Conservation (phyloP, 2,797 vertebrate genomes). For the Mastacembelus armatus region DNA sequence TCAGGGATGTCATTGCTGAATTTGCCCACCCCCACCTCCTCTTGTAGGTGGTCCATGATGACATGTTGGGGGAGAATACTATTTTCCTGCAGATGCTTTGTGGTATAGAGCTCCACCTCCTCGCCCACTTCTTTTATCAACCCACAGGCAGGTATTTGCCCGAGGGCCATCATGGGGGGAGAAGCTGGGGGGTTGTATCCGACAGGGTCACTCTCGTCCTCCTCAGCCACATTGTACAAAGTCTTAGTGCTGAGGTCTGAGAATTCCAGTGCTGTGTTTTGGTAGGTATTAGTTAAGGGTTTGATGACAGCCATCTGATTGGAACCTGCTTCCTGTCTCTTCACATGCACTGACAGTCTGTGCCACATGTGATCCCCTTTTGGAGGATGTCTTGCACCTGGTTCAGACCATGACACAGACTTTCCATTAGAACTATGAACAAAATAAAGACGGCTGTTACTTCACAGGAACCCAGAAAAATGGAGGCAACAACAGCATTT, state of each 20-base stretch:
- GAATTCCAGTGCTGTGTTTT: conserved; percentile 89
- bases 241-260: conserved; percentile 96
- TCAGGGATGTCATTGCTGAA: conserved; percentile 81
- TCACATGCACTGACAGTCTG: conserved; percentile 99
- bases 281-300: conserved; percentile 96
- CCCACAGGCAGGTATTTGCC: conserved; percentile 75
- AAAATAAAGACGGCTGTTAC: conserved; percentile 94
- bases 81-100: conserved; percentile 79
- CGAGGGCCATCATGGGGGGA: conserved; percentile 86
- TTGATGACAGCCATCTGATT: conserved; percentile 99
- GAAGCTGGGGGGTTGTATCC: conserved; percentile 86
- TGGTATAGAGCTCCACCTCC: conserved; percentile 84
- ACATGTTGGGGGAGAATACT: conserved; percentile 77
- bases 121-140: conserved; percentile 60
- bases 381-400: conserved; percentile 97
- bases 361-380: conserved; percentile 98
- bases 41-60: conserved; percentile 85
- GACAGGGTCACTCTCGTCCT: conserved; percentile 85
- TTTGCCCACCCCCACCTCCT: conserved; percentile 73
- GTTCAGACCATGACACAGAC: conserved; percentile 99
- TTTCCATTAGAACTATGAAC: conserved; percentile 99
- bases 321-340: conserved; percentile 94
- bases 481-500: conserved; percentile 78
- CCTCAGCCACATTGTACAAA: conserved; percentile 93
- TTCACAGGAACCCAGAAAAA: conserved; percentile 82